A percentile compares a stretch with the other conserved stretches of the same genome.
Conservation (phyloP, 2,113 vertebrate genomes). For the Colinus virginianus region DNA sequence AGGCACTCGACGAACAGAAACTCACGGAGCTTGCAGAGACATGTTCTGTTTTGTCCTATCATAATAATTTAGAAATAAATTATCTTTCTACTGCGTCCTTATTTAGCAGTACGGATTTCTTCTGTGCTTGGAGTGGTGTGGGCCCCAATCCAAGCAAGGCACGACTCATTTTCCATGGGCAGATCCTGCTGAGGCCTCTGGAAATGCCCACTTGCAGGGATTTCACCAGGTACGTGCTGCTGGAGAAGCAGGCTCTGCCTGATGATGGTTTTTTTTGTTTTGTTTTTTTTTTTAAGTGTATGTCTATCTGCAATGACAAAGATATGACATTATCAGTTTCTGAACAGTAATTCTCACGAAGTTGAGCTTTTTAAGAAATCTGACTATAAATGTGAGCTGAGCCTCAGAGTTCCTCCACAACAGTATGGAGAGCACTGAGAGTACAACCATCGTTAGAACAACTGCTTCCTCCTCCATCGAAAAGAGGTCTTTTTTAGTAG, state of each 20-base stretch:
- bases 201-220: neutral
- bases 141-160: neutral
- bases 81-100: neutral
- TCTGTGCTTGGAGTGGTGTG: neutral
- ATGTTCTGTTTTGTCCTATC: fast-evolving
- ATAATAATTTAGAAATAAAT: neutral
- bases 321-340: neutral
- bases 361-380: neutral
- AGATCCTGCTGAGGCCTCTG: neutral
- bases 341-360: neutral
- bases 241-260: no score
- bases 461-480: neutral
- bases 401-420: neutral
- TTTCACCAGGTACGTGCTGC: fast-evolving
- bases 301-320: neutral
- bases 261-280: no score
- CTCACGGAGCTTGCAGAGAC: fast-evolving
- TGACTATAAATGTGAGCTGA: neutral
- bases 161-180: neutral
- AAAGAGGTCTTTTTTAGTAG: neutral
- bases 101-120: no score
- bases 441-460: neutral
- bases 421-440: fast-evolving
- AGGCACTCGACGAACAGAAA: neutral
- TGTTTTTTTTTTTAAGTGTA: no score